phyloP scores from a whole-genome alignment of 2,888 invertebrate genomes.

The Mythimna albipuncta region DNA sequence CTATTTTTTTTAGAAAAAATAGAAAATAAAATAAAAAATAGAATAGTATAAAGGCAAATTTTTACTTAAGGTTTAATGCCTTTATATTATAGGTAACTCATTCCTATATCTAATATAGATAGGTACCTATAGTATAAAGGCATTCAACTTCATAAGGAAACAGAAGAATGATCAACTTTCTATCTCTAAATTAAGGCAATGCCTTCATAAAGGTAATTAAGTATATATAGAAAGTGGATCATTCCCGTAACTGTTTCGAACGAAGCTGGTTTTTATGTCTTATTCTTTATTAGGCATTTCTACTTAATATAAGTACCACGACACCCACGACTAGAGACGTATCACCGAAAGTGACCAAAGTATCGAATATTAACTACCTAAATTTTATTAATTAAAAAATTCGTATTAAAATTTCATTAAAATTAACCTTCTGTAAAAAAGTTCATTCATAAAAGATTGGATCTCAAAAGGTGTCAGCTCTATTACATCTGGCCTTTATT shows the following conservation, averaged over 20 bases:
- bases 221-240: not conserved
- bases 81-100: too few relatives aligned
- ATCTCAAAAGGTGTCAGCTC: slow-evolving; percentile 39
- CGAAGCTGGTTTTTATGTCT: not conserved
- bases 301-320: too few relatives aligned
- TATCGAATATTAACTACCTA: not conserved
- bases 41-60: too few relatives aligned
- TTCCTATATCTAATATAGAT: too few relatives aligned
- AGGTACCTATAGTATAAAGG: too few relatives aligned
- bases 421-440: slow-evolving; percentile 19
- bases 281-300: not conserved
- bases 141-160: too few relatives aligned
- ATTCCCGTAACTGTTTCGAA: not conserved
- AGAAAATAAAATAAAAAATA: too few relatives aligned
- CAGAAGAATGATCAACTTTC: too few relatives aligned
- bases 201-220: too few relatives aligned
- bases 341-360: not conserved
- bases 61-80: too few relatives aligned
- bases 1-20: too few relatives aligned
- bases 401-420: slow-evolving; percentile 27
- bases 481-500: slow-evolving; percentile 39
- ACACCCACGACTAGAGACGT: not conserved
- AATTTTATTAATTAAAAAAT: slow-evolving; percentile 25
- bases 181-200: too few relatives aligned
- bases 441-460: slow-evolving; percentile 31